Conservation (phyloP, 2,113 vertebrate species). For the Geococcyx californianus region DNA sequence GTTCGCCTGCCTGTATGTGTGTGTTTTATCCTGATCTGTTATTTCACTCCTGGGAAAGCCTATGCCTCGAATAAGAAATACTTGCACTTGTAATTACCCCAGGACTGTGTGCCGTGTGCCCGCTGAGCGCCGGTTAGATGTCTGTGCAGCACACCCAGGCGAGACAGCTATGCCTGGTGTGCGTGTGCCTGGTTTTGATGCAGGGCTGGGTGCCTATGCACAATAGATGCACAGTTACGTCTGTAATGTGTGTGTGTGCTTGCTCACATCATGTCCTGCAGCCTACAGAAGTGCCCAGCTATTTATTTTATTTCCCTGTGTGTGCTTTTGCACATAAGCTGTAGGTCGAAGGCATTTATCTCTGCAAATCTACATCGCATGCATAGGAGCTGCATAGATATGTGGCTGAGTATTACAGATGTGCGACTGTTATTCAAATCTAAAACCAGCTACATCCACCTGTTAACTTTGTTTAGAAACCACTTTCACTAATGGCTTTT, state of each 20-base stretch:
- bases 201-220: constrained; percentile 23
- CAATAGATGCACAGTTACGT: neutral
- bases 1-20: neutral
- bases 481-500: constrained; percentile 69
- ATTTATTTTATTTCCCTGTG: neutral
- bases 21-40: neutral
- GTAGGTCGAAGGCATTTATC: neutral
- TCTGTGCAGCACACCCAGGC: neutral
- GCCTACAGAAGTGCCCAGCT: neutral
- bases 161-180: neutral
- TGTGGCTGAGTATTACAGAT: neutral
- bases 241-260: neutral
- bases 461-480: constrained; percentile 72
- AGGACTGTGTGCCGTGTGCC: neutral
- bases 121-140: neutral
- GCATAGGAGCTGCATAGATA: neutral
- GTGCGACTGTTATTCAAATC: constrained; percentile 6
- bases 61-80: neutral
- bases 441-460: constrained; percentile 60
- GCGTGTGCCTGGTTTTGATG: neutral
- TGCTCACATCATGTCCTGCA: neutral
- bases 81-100: neutral
- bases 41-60: constrained; percentile 29
- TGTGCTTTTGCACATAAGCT: neutral
- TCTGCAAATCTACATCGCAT: neutral